Evolutionary conservation across 1,140 invertebrate genomes (phyloP), one percentile per base, ranked within the genome.

Genomic region (Drosophila willistoni): DNA sequence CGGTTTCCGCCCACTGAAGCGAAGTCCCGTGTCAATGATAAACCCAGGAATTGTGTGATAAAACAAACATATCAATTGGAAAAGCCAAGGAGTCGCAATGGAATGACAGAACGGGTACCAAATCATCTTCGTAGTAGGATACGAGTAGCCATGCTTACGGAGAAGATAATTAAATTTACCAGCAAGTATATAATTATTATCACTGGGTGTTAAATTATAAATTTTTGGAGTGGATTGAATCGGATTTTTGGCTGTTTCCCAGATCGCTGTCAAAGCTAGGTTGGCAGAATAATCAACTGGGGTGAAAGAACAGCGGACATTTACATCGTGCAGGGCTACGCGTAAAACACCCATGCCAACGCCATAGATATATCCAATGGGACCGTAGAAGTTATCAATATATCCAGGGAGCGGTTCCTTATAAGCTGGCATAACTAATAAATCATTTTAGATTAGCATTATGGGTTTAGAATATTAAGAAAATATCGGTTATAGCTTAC

Each of bases 321-420:
- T 90, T 0, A 79, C 77, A 68, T 95, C 90, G 73, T 94, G 94
- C 44, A 61, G 14, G 25, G 72, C 64, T 1, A 95, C 94, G 60
- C 96, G 94, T 7, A 98, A 84, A 1, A 97, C 92, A n/a, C 96
- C 97, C 42, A 95, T 94, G 10, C 94, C 96, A 34, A 94, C 94
- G 2, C 95, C 95, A 12, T 94, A 94, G 6, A 95, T 72, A 0
- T 95, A 91, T 29, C 95, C 97, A 65, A 96, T 97, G 1, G 97
- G 96, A 54, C 97, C 97, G 91, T 98, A 98, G 76, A 97, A 93
- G 85, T 98, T 98, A 91, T 98, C 97, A 44, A 98, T 96, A 96
- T 96, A 98, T 1, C 96, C 95, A 17, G 90, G 72, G 0, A 93
- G 74, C 0, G 95, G 95, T 72, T 98, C 97, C 68, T 95, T 94